Evolutionary conservation across 1,140 invertebrate species (phyloP).

Genomic region (Paralvinella palmiformis): DNA sequence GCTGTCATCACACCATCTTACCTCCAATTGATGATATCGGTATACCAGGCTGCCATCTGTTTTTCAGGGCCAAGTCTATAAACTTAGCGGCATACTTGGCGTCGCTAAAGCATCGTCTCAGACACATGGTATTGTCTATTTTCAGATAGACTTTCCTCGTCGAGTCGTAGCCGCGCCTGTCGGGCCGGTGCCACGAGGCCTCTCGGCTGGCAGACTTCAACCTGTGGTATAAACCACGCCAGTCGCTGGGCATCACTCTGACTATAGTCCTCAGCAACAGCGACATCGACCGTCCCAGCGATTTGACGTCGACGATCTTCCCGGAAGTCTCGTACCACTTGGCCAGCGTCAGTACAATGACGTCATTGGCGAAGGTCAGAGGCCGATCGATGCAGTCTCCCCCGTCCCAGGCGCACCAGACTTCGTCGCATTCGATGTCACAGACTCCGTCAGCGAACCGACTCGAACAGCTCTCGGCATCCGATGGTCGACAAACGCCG

Average conservation of each 20-base stretch:
- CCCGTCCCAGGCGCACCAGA: slow-evolving; percentile 1
- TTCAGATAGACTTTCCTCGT: not conserved
- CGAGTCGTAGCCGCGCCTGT: not conserved
- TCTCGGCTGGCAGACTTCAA: not conserved
- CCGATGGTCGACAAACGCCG: too few relatives aligned
- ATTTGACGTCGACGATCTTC: not conserved
- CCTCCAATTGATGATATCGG: not conserved
- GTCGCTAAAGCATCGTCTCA: not conserved
- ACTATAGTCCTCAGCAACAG: not conserved
- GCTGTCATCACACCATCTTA: not conserved
- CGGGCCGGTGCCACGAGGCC: not conserved
- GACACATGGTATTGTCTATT: slow-evolving; percentile 4
- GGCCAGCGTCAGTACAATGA: not conserved
- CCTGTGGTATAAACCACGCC: not conserved
- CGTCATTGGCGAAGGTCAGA: not conserved
- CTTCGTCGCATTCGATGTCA: slow-evolving; percentile 1
- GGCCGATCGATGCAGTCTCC: slow-evolving; percentile 11
- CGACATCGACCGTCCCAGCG: not conserved
- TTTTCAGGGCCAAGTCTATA: not conserved
- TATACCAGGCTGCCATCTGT: slow-evolving; percentile 1
- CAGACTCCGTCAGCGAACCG: slow-evolving; percentile 4
- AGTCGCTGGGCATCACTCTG: not conserved
- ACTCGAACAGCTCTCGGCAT: not conserved
- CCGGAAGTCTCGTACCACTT: not conserved
- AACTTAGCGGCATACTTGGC: not conserved